Evolutionary conservation across 1,140 invertebrate species (phyloP).

Genomic region (Drosophila kanapiae): DNA sequence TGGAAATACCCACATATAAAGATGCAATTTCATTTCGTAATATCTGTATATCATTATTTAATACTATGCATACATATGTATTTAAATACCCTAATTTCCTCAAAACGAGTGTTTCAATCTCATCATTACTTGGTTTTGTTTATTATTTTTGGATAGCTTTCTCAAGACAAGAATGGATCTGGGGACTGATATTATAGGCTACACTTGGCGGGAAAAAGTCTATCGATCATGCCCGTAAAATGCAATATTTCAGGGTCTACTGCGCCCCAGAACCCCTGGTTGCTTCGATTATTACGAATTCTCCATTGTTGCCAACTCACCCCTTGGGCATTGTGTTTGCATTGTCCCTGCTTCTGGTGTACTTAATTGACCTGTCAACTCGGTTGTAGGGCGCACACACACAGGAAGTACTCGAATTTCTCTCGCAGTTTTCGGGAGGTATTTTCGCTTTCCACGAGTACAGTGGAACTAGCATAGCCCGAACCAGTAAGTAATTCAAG

Average conservation of each 20-base stretch:
- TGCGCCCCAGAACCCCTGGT: slow-evolving; percentile 1
- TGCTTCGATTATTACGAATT: slow-evolving; percentile 6
- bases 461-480: not conserved
- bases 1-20: too few species aligned
- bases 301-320: slow-evolving; percentile 14
- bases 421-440: not conserved
- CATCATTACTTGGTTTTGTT: too few species aligned
- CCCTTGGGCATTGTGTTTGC: slow-evolving; percentile 2
- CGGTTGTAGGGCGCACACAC: slow-evolving; percentile 20
- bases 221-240: not conserved
- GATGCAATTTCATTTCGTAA: too few species aligned
- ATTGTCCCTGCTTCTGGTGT: not conserved
- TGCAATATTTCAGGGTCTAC: slow-evolving; percentile 1
- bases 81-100: too few species aligned
- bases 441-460: not conserved
- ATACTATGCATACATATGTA: too few species aligned
- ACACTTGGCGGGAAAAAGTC: not conserved
- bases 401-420: slow-evolving; percentile 28
- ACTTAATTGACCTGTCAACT: slow-evolving; percentile 32
- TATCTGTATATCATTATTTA: too few species aligned
- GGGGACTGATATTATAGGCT: not conserved
- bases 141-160: not conserved
- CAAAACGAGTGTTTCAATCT: too few species aligned
- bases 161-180: not conserved
- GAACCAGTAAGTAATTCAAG: not conserved